Evolutionary conservation across 2,888 invertebrate genomes (phyloP).

Genomic region (Graphium colonna): DNA sequence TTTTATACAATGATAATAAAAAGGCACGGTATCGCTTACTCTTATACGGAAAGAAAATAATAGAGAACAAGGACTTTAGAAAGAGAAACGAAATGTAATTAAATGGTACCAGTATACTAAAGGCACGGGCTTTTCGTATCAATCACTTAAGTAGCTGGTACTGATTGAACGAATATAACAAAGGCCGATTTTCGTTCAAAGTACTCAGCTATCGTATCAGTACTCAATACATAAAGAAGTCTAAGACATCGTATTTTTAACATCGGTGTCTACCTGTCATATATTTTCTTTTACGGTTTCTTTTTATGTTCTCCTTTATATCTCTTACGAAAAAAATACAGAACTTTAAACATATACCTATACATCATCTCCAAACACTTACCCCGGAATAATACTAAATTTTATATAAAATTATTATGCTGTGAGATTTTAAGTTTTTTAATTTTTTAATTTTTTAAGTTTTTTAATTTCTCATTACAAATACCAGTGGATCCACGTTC

Average conservation of each 20-base stretch:
- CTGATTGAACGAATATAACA: constrained; percentile 68
- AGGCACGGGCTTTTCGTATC: constrained; percentile 69
- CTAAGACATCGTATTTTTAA: constrained; percentile 1
- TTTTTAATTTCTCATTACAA: too few relatives aligned
- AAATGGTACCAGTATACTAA: constrained; percentile 59
- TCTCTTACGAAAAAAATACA: too few relatives aligned
- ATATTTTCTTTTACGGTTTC: too few relatives aligned
- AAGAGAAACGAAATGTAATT: constrained; percentile 22
- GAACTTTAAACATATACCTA: too few relatives aligned
- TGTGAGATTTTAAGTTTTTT: background rate
- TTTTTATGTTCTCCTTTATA: background rate
- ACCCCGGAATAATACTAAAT: too few relatives aligned
- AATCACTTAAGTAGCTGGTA: constrained; percentile 74
- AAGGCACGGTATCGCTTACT: too few relatives aligned
- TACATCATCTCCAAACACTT: too few relatives aligned
- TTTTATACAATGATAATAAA: too few relatives aligned
- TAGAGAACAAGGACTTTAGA: constrained; percentile 15
- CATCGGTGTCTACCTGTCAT: too few relatives aligned
- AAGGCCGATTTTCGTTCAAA: constrained; percentile 31
- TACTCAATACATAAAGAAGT: constrained; percentile 24
- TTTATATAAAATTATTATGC: background rate
- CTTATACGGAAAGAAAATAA: too few relatives aligned
- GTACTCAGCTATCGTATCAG: constrained; percentile 8
- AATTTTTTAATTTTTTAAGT: too few relatives aligned
- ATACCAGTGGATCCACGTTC: too few relatives aligned